These are phyloP conservation scores for Pelusios castaneus DNA, from an alignment of 2,113 vertebrate genomes.

Conservation along the genomic window DNA sequence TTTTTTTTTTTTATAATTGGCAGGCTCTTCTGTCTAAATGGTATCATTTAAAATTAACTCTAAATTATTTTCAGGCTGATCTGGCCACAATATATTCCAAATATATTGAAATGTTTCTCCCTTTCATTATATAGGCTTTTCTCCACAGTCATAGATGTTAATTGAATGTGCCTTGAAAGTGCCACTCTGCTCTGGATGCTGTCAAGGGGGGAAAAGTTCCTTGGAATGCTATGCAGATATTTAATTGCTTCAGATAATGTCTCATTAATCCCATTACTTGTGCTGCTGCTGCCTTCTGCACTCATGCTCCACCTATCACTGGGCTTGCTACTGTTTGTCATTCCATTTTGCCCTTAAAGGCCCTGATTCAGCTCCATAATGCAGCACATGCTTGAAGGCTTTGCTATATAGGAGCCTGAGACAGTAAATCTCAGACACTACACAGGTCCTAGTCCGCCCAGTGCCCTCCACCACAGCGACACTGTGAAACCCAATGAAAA, in stretches of 20 bases:
- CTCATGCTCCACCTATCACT: not conserved
- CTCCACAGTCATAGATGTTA: not conserved
- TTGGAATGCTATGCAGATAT: not conserved
- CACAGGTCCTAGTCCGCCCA: too few species aligned
- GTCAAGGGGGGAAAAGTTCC: not conserved
- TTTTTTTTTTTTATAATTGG: not conserved
- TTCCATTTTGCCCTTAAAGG: not conserved
- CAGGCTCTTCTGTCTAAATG: not conserved
- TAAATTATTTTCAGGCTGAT: not conserved
- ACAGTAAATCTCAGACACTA: not conserved
- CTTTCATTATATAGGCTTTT: not conserved
- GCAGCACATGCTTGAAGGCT: fast-evolving
- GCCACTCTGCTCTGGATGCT: not conserved
- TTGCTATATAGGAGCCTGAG: not conserved
- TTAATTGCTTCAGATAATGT: not conserved
- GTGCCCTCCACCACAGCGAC: too few species aligned
- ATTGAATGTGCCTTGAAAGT: not conserved
- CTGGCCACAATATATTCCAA: not conserved
- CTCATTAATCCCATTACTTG: not conserved
- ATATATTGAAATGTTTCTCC: not conserved
- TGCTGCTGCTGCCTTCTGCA: not conserved
- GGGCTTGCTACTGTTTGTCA: not conserved
- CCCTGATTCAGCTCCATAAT: not conserved
- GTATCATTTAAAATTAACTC: not conserved
- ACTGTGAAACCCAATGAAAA: too few species aligned